Evolutionary conservation across 2,797 vertebrate species (phyloP), one percentile per base, ranked within the genome.

Genomic region (Eptatretus atami): DNA sequence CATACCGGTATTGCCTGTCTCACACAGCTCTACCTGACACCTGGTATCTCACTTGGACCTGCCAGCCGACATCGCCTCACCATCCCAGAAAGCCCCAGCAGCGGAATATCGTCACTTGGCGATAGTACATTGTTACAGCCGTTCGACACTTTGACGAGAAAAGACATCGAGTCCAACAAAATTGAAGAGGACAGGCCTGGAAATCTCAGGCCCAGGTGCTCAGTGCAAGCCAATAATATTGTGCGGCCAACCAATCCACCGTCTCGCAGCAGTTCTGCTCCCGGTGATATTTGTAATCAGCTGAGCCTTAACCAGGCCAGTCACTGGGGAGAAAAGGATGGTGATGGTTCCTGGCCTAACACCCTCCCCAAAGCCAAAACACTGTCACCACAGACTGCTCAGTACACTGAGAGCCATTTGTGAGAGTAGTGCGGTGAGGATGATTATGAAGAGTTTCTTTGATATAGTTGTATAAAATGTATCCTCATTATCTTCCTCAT

Each of bases 41-140:
- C 31, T 44, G 31, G 31, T 44, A 44, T 44, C 31, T 44, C 31
- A 44, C 31, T 44, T 44, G 31, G 31, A 44, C 31, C 2, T 8
- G 31, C 6, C 57, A 12, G 25, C 57, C 87, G 92, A 72, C 94
- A 87, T 75, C 96, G 94, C 75, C 95, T 88, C 67, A 95, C 90
- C 2, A 77, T 98, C 70, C 96, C 92, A 0, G 92, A 88, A 75
- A 98, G 92, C 6, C 90, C 92, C 75, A 98, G 92, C 79, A 95
- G 88, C 1, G 92, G 92, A 0, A 90, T 98, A 52, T 98, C 90
- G 54, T 98, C 92, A 67, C 69, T 98, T 68, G 96, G 90, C 1
- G 90, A 98, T 76, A 95, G 90, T 71, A 96, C 93, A 75, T 96
- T 93, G 65, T 81, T 82, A 65, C 86, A 86, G 68, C 84, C 86